Evolutionary conservation across 2,797 vertebrate species (phyloP), one percentile per base, ranked within the genome.

Genomic region (Hephaestus fuliginosus): DNA sequence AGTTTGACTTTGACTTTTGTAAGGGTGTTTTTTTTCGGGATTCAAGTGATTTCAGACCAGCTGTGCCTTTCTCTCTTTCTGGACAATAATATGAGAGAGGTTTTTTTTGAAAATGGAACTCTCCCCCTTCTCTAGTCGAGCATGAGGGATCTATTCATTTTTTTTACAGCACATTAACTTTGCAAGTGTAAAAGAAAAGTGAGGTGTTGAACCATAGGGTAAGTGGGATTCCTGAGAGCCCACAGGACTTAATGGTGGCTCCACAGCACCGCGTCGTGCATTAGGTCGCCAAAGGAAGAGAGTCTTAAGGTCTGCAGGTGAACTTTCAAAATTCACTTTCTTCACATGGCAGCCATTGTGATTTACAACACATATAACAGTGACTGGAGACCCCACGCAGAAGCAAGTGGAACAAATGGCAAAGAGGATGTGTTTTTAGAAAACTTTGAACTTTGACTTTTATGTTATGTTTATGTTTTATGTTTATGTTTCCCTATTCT

Each of bases 151-250:
- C 79, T 57, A 49, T 83, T 92, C 60, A 71, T 85, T 88, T 90
- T 86, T 79, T 85, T 74, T 87, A 71, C 86, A 83, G 76, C 74
- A 79, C 75, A 90, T 90, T 90, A 84, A 80, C 81, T 83, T 76
- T 78, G 76, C 41, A 1, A 83, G 76, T 78, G 74, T 85, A 79
- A 84, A 84, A 68, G 76, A 77, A 84, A 81, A 84, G 79, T 67
- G 74, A 89, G 74, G 86, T 76, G 74, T 62, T 79, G 85, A 90
- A 89, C 65, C 30, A 25, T 71, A 64, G 84, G 86, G 88, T 82
- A 72, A 86, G 76, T 71, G 65, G 61, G 65, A 79, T 84, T 87
- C 75, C 56, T 77, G 57, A 75, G 82, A 84, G 82, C 63, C 82
- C 49, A 56, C 81, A 74, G 76, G 67, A 74, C 75, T 86, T 87